These are phyloP conservation scores for Drepana arcuata DNA, from an alignment of 1,140 invertebrate genomes.

Conservation along the genomic window DNA sequence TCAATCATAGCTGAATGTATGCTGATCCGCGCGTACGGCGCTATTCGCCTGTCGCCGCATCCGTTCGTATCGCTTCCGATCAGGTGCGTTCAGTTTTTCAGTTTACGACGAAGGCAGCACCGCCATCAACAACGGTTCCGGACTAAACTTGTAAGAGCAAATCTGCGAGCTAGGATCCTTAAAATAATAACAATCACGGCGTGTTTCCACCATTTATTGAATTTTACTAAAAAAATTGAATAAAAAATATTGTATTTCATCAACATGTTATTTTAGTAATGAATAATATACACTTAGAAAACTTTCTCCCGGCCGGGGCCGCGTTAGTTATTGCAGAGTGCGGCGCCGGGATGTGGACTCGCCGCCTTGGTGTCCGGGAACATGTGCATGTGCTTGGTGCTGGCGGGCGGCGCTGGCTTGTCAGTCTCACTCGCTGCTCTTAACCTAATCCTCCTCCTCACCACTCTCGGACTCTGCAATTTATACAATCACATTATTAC, in stretches of 20 bases:
- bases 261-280: constrained; percentile 67
- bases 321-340: constrained; percentile 9
- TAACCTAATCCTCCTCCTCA: constrained; percentile 63
- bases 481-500: not conserved
- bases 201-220: constrained; percentile 67
- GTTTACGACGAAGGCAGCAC: no score
- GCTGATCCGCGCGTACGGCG: no score
- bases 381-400: no score
- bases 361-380: no score
- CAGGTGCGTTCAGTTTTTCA: no score
- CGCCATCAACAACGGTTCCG: no score
- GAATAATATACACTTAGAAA: constrained; percentile 65
- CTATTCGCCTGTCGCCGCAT: no score
- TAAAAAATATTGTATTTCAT: constrained; percentile 70
- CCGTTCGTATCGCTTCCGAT: no score
- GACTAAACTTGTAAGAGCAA: no score
- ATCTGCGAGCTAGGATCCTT: no score
- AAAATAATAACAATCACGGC: constrained; percentile 39
- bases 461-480: constrained; percentile 58
- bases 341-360: constrained; percentile 1
- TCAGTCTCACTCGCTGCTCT: constrained; percentile 67
- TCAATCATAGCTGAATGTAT: no score
- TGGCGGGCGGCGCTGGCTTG: constrained; percentile 23
- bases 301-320: constrained; percentile 30
- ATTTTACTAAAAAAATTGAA: constrained; percentile 71